phyloP scores from a whole-genome alignment of 2,888 invertebrate genomes.

The Lysandra bellargus region DNA sequence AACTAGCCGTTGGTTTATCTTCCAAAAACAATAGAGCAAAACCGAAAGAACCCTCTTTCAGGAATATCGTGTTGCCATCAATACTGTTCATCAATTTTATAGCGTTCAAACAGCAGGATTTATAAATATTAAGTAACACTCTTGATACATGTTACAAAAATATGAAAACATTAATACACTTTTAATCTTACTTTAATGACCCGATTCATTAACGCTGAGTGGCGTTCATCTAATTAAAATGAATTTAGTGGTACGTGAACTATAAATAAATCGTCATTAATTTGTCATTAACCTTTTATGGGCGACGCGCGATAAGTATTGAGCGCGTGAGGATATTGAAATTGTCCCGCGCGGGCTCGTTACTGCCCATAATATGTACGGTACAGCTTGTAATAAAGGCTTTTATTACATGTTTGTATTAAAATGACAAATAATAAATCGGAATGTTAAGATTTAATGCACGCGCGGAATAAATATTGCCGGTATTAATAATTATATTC shows the following conservation, averaged over 20 bases:
- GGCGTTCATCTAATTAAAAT: conserved; percentile 22
- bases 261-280: conserved; percentile 30
- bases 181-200: conserved; percentile 15
- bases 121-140: background rate
- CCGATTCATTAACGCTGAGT: background rate
- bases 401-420: conserved; percentile 29
- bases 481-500: background rate
- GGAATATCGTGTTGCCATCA: too few relatives aligned
- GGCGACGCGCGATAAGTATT: conserved; percentile 26
- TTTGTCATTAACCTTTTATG: conserved; percentile 29
- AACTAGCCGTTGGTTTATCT: background rate
- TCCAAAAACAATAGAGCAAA: background rate
- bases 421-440: conserved; percentile 30
- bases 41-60: background rate
- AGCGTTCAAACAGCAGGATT: background rate
- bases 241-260: conserved; percentile 26
- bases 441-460: conserved; percentile 22
- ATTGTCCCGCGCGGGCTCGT: conserved; percentile 33
- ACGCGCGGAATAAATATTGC: conserved; percentile 4
- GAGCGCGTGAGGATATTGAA: conserved; percentile 34
- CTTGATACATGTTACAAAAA: background rate
- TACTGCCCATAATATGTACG: conserved; percentile 35
- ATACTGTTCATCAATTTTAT: background rate
- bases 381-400: conserved; percentile 28
- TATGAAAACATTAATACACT: background rate